Base-by-base conservation (phyloP, 2,113 vertebrate species). In the Seriola aureovittata region DNA sequence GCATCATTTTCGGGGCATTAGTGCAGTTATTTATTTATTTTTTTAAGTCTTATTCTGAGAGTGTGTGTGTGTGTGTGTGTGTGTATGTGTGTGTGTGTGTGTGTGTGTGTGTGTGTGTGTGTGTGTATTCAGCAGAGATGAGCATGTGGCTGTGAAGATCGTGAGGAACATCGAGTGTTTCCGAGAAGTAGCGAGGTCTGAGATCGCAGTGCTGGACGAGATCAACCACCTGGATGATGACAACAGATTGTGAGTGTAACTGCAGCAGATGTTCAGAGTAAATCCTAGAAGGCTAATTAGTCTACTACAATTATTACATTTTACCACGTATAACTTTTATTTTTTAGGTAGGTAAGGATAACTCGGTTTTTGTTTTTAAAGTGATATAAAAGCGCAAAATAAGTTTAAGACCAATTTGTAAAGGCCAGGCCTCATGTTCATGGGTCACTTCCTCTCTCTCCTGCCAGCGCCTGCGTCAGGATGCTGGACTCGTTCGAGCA, bases 401-500 rank as follows among this genome's bases (percentile, higher is more conserved):
- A 29, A 29, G 29, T 29, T 29, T 29, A 29, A 29, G 29, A 29
- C 2, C 29, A 29, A 29, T 29, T 29, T 29, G 29, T 29, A 29
- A 29, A 29, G 29, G 29, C 29, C 29, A 29, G 29, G 29, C 29
- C 29, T 29, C 29, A 29, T 29, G 29, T 29, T 29, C 29, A 29
- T 29, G 29, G 29, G 2, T 29, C 34, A 25, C 8, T 75, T 48
- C 12, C 66, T 57, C 17, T 65, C 13, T 67, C 14, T 68, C 13
- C 8, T 12, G 10, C 21, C 90, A 90, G 90, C 3, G 96, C 96
- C 42, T 99, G 97, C 19, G 97, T 99, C 71, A 95, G 97, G 87
- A 99, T 99, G 97, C 88, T 98, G 73, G 96, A 98, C 82, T 98
- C 96, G 97, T 99, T 99, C 93, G 96, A 98, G 90, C 94, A 98